These are phyloP conservation scores for Dione juno DNA, from an alignment of 2,888 invertebrate species.

Conservation along the genomic window DNA sequence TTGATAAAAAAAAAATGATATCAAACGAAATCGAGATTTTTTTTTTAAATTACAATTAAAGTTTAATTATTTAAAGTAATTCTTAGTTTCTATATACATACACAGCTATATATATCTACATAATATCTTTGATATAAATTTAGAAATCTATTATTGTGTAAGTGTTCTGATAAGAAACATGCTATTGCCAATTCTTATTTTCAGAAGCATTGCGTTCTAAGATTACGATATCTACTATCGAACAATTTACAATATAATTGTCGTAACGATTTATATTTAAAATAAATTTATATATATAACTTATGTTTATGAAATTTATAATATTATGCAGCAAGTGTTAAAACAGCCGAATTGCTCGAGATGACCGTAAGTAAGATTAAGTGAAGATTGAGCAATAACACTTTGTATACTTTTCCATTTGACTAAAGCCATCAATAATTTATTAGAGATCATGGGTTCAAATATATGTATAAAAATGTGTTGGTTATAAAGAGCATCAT, in stretches of 20 bases:
- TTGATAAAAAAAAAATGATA: too few species aligned
- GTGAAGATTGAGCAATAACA: not conserved
- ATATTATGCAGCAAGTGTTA: not conserved
- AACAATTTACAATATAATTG: not conserved
- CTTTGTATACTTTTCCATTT: not conserved
- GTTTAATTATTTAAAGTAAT: not conserved
- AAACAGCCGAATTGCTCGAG: not conserved
- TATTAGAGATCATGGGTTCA: not conserved
- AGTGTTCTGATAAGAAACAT: not conserved
- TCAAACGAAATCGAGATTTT: too few species aligned
- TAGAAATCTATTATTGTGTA: conserved; percentile 8
- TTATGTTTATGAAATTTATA: not conserved
- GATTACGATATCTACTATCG: conserved; percentile 4
- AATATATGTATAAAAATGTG: not conserved
- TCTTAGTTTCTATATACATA: not conserved
- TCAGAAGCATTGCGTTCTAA: conserved; percentile 8
- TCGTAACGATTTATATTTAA: not conserved
- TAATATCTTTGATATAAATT: conserved; percentile 2
- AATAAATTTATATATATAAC: too few species aligned
- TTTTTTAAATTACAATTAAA: too few species aligned
- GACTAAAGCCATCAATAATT: not conserved
- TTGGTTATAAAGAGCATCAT: not conserved
- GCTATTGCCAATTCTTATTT: conserved; percentile 18
- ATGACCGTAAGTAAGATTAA: not conserved
- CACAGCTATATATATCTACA: not conserved